phyloP scores from a whole-genome alignment of 2,797 vertebrate species.

The Hybognathus amarus region DNA sequence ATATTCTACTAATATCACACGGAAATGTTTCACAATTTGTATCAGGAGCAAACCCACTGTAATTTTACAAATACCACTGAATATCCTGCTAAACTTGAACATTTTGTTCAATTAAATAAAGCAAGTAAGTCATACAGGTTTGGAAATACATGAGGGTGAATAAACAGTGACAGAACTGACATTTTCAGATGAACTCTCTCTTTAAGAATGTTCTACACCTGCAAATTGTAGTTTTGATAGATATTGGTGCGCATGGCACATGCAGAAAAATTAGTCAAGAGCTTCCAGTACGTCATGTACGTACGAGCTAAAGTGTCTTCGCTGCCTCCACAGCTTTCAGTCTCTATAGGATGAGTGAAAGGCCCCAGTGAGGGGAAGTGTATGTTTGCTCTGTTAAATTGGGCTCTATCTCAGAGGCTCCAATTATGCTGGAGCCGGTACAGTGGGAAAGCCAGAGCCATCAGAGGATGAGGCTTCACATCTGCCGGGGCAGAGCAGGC shows the following conservation, averaged over 20 bases:
- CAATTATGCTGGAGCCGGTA: slow-evolving; percentile 72
- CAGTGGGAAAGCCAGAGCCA: slow-evolving; percentile 62
- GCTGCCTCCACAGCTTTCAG: slow-evolving; percentile 25
- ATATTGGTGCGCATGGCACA: not conserved
- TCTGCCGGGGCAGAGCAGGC: slow-evolving; percentile 73
- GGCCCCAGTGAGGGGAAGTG: slow-evolving; percentile 50
- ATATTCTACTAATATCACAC: no score
- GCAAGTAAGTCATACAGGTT: not conserved
- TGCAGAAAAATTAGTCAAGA: not conserved
- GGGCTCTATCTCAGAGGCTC: slow-evolving; percentile 75
- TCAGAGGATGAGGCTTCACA: slow-evolving; percentile 73
- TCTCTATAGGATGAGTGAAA: slow-evolving; percentile 55
- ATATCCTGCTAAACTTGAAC: not conserved
- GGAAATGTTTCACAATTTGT: no score
- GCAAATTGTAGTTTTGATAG: not conserved
- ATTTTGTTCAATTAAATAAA: not conserved
- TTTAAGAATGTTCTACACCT: slow-evolving; percentile 34
- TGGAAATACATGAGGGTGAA: not conserved
- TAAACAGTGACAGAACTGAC: not conserved
- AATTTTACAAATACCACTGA: not conserved
- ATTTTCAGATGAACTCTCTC: not conserved
- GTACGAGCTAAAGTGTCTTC: not conserved
- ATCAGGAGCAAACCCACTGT: not conserved
- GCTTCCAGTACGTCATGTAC: not conserved
- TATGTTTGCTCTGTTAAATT: slow-evolving; percentile 70